Conservation (phyloP, 2,113 vertebrate genomes). For the Alethe castanea region DNA sequence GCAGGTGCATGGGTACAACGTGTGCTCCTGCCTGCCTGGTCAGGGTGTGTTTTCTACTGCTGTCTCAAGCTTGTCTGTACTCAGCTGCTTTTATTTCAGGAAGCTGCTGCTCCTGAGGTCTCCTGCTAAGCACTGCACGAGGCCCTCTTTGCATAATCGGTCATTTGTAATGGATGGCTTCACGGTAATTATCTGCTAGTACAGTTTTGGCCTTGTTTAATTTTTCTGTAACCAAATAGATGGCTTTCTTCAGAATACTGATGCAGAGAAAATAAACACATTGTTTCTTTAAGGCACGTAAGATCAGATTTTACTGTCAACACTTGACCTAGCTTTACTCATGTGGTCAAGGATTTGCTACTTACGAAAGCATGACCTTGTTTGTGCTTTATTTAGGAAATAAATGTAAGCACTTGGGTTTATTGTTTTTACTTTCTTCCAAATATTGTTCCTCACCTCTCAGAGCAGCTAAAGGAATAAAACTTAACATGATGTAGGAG, state of each 20-base stretch:
- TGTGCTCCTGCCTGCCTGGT: background rate
- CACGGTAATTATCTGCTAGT: background rate
- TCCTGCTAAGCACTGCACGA: background rate
- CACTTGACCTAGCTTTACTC: background rate
- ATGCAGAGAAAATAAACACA: background rate
- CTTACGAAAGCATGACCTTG: background rate
- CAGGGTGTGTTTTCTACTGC: background rate
- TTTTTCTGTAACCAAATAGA: background rate
- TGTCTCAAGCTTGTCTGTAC: background rate
- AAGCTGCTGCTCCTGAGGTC: rapidly evolving
- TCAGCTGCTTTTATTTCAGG: background rate
- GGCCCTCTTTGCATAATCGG: background rate
- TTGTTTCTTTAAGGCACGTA: background rate
- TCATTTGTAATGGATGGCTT: background rate
- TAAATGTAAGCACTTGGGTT: background rate
- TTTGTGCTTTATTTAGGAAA: background rate
- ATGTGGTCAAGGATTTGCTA: background rate
- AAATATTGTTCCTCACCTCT: background rate
- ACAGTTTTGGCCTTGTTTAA: background rate
- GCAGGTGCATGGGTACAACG: rapidly evolving
- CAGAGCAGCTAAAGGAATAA: background rate
- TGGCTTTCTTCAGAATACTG: background rate
- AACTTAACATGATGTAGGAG: background rate
- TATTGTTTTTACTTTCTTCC: background rate
- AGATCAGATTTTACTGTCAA: background rate